Conservation (phyloP, 2,888 invertebrate species). For the Drosophila austrosaltans region DNA sequence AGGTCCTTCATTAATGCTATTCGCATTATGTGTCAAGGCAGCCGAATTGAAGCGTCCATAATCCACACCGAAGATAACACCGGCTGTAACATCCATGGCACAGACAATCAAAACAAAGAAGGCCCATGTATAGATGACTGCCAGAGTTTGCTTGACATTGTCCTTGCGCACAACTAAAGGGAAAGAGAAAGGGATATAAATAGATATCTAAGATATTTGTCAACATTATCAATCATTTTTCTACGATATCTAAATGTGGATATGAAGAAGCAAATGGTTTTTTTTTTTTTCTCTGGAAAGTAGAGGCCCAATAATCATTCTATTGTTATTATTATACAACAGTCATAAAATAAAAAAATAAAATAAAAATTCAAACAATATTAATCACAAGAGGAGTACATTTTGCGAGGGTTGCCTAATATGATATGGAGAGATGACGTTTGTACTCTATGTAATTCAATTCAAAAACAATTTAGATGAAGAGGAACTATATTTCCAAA, state of each 20-base stretch:
- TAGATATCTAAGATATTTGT: neutral
- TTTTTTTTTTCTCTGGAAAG: neutral
- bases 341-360: neutral
- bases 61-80: conserved; percentile 82
- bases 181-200: neutral
- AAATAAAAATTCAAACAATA: neutral
- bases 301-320: neutral
- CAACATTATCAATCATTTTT: conserved; percentile 8
- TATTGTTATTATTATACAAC: neutral
- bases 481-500: neutral
- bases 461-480: too few species aligned
- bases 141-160: conserved; percentile 59
- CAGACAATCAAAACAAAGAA: conserved; percentile 72
- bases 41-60: conserved; percentile 69
- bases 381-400: neutral
- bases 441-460: too few species aligned
- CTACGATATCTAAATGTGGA: conserved; percentile 11
- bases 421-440: too few species aligned
- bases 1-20: conserved; percentile 34
- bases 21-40: conserved; percentile 56
- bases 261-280: neutral
- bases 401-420: neutral
- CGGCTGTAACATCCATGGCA: conserved; percentile 80
- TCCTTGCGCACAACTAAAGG: conserved; percentile 75
- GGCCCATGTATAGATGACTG: conserved; percentile 79